Percentiles rank a stretch among this genome's conserved stretches.
Evolutionary conservation across 1,140 invertebrate species (phyloP).

Genomic region (Drosophila malerkotliana): DNA sequence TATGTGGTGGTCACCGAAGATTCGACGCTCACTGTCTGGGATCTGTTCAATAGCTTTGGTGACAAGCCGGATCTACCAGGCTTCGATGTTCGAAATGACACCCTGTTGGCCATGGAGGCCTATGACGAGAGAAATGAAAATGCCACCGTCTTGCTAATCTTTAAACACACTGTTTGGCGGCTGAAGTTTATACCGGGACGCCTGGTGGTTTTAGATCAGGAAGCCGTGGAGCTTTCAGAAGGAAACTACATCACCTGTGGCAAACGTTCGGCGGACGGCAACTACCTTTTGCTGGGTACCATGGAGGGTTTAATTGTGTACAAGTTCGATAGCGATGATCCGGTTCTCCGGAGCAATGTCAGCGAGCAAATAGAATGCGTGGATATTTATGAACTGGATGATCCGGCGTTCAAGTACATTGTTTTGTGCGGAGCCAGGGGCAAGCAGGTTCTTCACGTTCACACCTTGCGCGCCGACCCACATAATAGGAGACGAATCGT

Average conservation of each 20-base stretch:
- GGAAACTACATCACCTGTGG: conserved; percentile 61
- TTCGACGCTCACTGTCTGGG: conserved; percentile 42
- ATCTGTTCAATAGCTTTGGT: conserved; percentile 29
- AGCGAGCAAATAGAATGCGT: conserved; percentile 75
- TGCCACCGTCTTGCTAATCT: conserved; percentile 54
- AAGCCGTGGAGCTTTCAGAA: conserved; percentile 28
- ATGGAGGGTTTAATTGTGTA: conserved; percentile 65
- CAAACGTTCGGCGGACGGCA: conserved; percentile 50
- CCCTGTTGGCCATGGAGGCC: conserved; percentile 24
- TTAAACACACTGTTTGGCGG: conserved; percentile 39
- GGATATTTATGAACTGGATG: conserved; percentile 62
- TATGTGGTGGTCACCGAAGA: conserved; percentile 57
- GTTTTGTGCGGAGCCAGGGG: conserved; percentile 63
- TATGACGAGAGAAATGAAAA: conserved; percentile 24
- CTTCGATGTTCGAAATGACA: conserved; percentile 18
- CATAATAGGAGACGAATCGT: conserved; percentile 17
- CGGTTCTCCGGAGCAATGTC: conserved; percentile 66
- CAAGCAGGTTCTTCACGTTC: conserved; percentile 58
- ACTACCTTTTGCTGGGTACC: conserved; percentile 73
- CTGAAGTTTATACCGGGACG: conserved; percentile 25
- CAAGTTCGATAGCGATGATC: conserved; percentile 37
- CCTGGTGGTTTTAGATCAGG: background rate
- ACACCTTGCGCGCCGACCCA: conserved; percentile 44
- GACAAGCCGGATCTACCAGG: conserved; percentile 8
- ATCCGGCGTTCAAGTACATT: conserved; percentile 64